Conservation (phyloP, 2,888 invertebrate species). For the Sphaerophoria taeniata region DNA sequence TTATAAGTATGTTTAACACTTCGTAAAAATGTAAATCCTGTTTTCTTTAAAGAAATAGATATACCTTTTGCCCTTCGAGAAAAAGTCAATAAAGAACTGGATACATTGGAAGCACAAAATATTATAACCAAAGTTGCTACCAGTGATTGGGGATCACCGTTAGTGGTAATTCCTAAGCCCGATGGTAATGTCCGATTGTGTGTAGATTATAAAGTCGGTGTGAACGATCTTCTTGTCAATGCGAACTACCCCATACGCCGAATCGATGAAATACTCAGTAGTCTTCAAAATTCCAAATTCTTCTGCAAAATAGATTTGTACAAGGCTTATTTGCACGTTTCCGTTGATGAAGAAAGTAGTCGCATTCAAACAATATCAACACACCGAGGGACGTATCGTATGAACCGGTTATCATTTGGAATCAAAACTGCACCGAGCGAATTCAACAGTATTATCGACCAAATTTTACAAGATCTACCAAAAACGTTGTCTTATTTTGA, state of each 20-base stretch:
- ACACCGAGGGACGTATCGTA: neutral
- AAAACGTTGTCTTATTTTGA: neutral
- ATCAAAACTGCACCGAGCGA: neutral
- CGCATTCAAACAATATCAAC: neutral
- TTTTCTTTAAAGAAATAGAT: no score
- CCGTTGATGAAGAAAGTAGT: neutral
- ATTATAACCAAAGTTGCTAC: neutral
- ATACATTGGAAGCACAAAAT: no score
- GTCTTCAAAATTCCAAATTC: neutral
- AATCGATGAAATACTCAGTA: conserved; percentile 1
- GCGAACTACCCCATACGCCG: neutral
- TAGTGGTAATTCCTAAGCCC: no score
- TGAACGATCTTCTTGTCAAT: no score
- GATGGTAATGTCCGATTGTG: neutral
- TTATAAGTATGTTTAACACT: neutral
- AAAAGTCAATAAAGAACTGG: no score
- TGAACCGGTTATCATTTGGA: neutral
- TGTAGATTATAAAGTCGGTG: no score
- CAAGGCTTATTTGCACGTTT: neutral
- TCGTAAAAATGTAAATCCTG: no score
- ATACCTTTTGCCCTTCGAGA: no score
- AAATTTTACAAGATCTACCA: neutral
- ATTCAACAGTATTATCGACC: neutral
- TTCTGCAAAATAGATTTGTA: conserved; percentile 1
- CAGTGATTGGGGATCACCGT: neutral